Evolutionary conservation across 2,113 vertebrate genomes (phyloP).

Genomic region (Orientallactaga bullata): DNA sequence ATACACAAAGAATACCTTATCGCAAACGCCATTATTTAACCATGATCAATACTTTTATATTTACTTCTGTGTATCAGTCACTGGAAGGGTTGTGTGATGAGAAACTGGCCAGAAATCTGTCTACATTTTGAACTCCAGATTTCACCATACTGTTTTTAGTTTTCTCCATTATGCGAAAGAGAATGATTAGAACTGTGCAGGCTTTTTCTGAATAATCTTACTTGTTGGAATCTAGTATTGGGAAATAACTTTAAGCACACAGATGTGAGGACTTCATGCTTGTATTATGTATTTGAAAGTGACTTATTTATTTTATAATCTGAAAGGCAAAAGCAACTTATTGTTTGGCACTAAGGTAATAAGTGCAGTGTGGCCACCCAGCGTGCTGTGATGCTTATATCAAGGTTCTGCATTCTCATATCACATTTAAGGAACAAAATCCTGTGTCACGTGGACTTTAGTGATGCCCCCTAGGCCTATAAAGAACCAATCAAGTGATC

Average conservation of each 20-base stretch:
- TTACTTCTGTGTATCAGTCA: background rate
- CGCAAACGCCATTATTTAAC: background rate
- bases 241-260: constrained; percentile 13
- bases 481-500: background rate
- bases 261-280: background rate
- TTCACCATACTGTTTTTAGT: background rate
- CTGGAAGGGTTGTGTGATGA: background rate
- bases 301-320: constrained; percentile 41
- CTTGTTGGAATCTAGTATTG: constrained; percentile 15
- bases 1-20: background rate
- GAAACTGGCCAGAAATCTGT: background rate
- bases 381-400: background rate
- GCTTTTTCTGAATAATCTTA: constrained; percentile 16
- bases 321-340: background rate
- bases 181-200: background rate
- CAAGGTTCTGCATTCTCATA: background rate
- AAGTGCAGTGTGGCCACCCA: background rate
- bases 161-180: constrained; percentile 2
- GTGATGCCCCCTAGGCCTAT: background rate
- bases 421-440: constrained; percentile 5
- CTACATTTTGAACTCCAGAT: background rate
- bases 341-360: background rate
- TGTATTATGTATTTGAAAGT: constrained; percentile 42
- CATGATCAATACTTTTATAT: background rate
- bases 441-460: background rate